Evolutionary conservation across 2,888 invertebrate species (phyloP), one percentile per base, ranked within the genome.

Genomic region (Chrysolina haemoptera): DNA sequence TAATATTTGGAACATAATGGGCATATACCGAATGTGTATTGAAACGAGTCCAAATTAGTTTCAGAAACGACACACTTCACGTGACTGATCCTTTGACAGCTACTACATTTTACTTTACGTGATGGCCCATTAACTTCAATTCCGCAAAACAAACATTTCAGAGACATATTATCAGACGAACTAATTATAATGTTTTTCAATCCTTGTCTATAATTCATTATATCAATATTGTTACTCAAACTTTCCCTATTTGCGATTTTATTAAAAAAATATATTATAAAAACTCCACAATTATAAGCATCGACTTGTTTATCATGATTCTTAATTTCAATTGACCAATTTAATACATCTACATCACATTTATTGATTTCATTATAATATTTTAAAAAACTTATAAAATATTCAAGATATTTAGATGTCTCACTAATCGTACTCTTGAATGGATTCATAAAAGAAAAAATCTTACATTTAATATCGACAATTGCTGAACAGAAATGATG

Each of bases 401-500:
- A 8, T 6, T 50, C n/a, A n/a, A 65, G 65, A 27, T 65, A 65
- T 48, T 22, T 65, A 12, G 50, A 65, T n/a, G 65, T 65, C 11
- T 65, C 65, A n/a, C 16, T 50, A 3, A 16, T 50, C 4, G 50
- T 50, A 62, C 71, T 71, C 9, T 50, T 35, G 11, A 43, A 62
- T 27, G 66, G 71, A 62, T 71, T 71, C 27, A 71, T 14, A 16
- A 71, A 62, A 43, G 41, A 14, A 41, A 71, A 69, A 27, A 48
- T 71, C 35, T 71, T 59, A 6, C 9, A 9, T 16, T 22, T 27
- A 11, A 65, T 55, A 55, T 71, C 59, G 12, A 43, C 70, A 43
- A 66, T 55, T 14, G 70, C 70, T 46, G 27, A 59, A 35, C 66
- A 71, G 55, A 71, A 71, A 64, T 71, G 65, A 41, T 62, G 64